Percentiles rank a stretch among this genome's conserved stretches.
These are phyloP conservation scores for Penaeus chinensis DNA, from an alignment of 1,140 invertebrate genomes.

Conservation along the genomic window DNA sequence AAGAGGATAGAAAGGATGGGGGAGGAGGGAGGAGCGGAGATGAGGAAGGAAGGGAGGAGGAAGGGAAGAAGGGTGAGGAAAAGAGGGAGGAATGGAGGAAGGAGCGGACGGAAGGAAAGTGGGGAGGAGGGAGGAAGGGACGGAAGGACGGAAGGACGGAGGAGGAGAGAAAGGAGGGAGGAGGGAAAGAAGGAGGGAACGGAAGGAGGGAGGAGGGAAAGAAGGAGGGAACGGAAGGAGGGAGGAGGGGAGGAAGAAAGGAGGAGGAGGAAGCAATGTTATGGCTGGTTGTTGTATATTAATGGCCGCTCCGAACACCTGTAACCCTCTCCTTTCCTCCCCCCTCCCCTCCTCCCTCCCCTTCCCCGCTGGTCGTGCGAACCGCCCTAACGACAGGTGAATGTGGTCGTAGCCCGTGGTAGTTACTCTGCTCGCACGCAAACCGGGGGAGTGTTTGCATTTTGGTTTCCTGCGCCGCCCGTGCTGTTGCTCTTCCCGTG, in stretches of 20 bases:
- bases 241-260: neutral
- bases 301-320: slow-evolving; percentile 30
- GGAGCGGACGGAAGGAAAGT: too few species aligned
- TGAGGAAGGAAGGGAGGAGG: neutral
- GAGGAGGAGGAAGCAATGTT: slow-evolving; percentile 19
- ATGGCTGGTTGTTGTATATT: slow-evolving; percentile 52
- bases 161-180: neutral
- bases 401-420: too few species aligned
- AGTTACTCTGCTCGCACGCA: too few species aligned
- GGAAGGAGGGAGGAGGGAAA: neutral
- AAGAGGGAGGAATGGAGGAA: neutral
- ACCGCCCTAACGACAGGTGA: too few species aligned
- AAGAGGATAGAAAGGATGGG: neutral
- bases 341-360: too few species aligned
- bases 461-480: too few species aligned
- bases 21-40: neutral
- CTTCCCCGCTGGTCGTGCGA: too few species aligned
- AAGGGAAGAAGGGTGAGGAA: slow-evolving; percentile 6
- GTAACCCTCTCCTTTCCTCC: too few species aligned
- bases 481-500: too few species aligned
- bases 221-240: neutral
- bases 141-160: neutral
- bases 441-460: too few species aligned
- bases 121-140: neutral
- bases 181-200: neutral